Percentiles rank a stretch among this genome's conserved stretches.
These are phyloP conservation scores for Physella acuta DNA, from an alignment of 1,140 invertebrate genomes.

Conservation along the genomic window DNA sequence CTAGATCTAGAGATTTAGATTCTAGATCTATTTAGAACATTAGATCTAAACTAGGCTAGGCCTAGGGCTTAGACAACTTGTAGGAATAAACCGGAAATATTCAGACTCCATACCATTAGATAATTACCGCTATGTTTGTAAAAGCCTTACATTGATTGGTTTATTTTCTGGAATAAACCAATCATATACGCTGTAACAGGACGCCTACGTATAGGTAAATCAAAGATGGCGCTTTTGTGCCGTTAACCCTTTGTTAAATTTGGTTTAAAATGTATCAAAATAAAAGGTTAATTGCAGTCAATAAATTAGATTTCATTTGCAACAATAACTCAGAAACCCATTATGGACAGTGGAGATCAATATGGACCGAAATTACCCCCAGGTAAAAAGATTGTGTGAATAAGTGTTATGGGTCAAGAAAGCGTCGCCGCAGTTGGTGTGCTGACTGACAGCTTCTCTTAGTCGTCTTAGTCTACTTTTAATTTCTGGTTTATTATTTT, in stretches of 20 bases:
- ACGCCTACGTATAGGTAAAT: slow-evolving; percentile 13
- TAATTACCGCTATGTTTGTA: slow-evolving; percentile 9
- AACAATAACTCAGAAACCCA: background rate
- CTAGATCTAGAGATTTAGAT: background rate
- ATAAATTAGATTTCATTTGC: background rate
- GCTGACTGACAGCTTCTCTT: background rate
- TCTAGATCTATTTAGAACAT: background rate
- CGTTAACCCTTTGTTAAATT: slow-evolving; percentile 23
- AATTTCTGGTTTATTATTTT: no score
- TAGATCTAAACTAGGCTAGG: background rate
- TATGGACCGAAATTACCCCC: slow-evolving; percentile 47
- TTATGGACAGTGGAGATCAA: slow-evolving; percentile 32
- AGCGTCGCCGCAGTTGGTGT: background rate
- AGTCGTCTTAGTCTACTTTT: slow-evolving; percentile 12
- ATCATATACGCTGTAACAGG: slow-evolving; percentile 5
- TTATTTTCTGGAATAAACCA: background rate
- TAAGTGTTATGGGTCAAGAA: slow-evolving; percentile 8
- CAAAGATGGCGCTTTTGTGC: slow-evolving; percentile 29
- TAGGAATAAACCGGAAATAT: background rate
- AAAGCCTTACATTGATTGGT: slow-evolving; percentile 19
- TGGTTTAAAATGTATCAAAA: background rate
- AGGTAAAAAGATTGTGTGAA: slow-evolving; percentile 29
- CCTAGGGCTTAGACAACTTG: background rate
- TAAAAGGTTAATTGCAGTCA: background rate
- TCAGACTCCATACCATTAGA: background rate